A percentile compares a stretch with the other conserved stretches of the same genome.
Conservation (phyloP, 2,113 vertebrate genomes). For the Leptobrachium leishanense region DNA sequence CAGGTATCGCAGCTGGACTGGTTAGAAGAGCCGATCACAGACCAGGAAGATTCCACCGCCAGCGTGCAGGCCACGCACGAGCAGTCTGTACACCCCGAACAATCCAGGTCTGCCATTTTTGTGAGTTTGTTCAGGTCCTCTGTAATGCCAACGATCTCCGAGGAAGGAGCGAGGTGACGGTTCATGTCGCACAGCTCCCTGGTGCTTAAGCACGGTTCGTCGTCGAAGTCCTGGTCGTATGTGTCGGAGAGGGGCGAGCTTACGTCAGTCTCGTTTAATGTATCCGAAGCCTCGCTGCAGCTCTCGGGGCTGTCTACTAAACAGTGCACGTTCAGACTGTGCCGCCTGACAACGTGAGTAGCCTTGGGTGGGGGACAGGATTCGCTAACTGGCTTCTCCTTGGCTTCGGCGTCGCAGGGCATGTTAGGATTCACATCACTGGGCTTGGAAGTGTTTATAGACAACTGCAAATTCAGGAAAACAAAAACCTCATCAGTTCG, state of each 20-base stretch:
- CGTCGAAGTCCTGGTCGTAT: conserved; percentile 13
- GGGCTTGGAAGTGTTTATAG: conserved; percentile 61
- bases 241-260: conserved; percentile 8
- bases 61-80: conserved; percentile 45
- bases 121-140: not conserved
- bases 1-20: not conserved
- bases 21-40: conserved; percentile 12
- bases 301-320: conserved; percentile 16
- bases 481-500: not conserved
- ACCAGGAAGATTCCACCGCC: conserved; percentile 7
- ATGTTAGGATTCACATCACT: conserved; percentile 58
- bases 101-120: conserved; percentile 19
- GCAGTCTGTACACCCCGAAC: conserved; percentile 30
- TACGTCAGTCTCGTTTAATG: conserved; percentile 15
- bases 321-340: conserved; percentile 59
- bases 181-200: conserved; percentile 25
- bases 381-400: not conserved
- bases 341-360: conserved; percentile 66
- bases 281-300: not conserved
- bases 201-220: not conserved
- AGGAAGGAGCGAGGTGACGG: not conserved
- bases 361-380: conserved; percentile 26
- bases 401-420: not conserved
- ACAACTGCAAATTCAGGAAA: conserved; percentile 59
- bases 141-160: not conserved